Conservation (phyloP, 2,113 vertebrate species). For the Callipepla californica region DNA sequence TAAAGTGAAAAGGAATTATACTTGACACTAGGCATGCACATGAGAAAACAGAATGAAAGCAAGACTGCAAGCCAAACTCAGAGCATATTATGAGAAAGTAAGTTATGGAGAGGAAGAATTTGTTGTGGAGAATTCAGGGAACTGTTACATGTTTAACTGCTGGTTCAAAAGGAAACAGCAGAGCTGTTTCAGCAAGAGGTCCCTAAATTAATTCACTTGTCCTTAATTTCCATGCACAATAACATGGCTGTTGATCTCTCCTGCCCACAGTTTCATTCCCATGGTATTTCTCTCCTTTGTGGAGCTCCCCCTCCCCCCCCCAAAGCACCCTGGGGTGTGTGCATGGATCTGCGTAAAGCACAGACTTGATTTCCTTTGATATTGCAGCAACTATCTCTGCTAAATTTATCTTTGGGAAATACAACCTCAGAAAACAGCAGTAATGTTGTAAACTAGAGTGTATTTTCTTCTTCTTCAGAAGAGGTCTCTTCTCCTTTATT, state of each 20-base stretch:
- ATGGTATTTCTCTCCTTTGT: neutral
- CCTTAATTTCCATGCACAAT: neutral
- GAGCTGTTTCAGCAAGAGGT: neutral
- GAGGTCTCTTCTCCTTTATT: fast-evolving
- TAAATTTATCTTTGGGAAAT: neutral
- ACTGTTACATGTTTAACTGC: neutral
- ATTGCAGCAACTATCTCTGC: neutral
- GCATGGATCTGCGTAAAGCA: neutral
- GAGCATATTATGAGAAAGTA: neutral
- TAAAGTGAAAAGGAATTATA: neutral
- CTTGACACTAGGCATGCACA: neutral
- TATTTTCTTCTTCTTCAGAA: neutral
- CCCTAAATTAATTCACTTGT: neutral
- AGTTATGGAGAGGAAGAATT: neutral
- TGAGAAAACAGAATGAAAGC: neutral
- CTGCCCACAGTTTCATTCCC: neutral
- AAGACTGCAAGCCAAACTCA: neutral
- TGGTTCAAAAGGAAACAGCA: neutral
- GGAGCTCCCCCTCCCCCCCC: neutral
- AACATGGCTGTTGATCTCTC: neutral
- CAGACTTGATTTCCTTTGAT: neutral
- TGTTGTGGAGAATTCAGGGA: neutral
- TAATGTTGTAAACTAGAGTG: neutral
- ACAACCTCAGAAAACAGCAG: neutral
- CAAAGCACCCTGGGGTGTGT: neutral